Evolutionary conservation across 2,888 invertebrate genomes (phyloP).

Genomic region (Morinoia aosen): DNA sequence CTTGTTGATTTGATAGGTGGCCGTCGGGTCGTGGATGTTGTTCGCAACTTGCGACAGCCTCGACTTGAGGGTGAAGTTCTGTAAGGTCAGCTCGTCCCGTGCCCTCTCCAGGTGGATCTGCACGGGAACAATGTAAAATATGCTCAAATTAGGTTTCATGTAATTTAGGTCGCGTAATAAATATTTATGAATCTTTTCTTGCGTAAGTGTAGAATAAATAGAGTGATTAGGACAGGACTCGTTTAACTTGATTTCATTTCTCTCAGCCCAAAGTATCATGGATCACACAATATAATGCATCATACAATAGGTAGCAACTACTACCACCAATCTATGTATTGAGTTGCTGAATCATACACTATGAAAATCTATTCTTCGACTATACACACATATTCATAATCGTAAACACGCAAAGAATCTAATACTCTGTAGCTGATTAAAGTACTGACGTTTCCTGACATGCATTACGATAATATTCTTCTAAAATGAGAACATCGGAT

Average conservation of each 20-base stretch:
- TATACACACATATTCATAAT: not conserved
- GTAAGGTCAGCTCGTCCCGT: slow-evolving; percentile 70
- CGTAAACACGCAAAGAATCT: not conserved
- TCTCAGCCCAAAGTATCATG: no score
- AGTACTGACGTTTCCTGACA: not conserved
- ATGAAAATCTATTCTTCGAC: not conserved
- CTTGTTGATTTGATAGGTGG: slow-evolving; percentile 69
- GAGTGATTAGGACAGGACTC: no score
- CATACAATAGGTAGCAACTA: not conserved
- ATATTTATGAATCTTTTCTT: not conserved
- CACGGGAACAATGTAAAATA: slow-evolving; percentile 28
- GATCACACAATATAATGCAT: not conserved
- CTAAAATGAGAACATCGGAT: not conserved
- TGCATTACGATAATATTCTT: not conserved
- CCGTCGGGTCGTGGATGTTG: slow-evolving; percentile 69
- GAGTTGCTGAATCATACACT: not conserved
- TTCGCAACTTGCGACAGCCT: slow-evolving; percentile 69
- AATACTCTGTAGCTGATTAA: not conserved
- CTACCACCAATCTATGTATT: not conserved
- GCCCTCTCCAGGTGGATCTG: slow-evolving; percentile 70
- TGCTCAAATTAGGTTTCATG: not conserved
- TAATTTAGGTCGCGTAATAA: not conserved
- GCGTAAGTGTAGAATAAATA: not conserved
- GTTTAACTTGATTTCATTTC: no score
- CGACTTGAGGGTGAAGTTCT: slow-evolving; percentile 70